These are phyloP conservation scores for Loxodonta africana DNA, from an alignment of 2,113 vertebrate species.

Conservation along the genomic window DNA sequence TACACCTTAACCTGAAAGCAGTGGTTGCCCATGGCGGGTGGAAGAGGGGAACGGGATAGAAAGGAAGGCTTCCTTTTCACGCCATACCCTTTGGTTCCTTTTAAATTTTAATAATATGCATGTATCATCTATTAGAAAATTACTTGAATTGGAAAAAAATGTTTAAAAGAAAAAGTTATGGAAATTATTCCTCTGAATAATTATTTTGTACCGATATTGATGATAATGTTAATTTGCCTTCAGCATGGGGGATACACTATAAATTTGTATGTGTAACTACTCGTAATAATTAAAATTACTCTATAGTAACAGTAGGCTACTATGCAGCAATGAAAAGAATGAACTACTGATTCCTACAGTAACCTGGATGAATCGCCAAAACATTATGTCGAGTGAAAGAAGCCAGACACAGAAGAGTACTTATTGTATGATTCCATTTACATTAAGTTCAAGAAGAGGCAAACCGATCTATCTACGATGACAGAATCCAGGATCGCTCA, in stretches of 20 bases:
- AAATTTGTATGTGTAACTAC: not conserved
- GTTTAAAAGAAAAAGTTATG: not conserved
- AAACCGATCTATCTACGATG: not conserved
- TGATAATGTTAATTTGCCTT: not conserved
- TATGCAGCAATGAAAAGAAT: not conserved
- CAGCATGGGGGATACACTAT: not conserved
- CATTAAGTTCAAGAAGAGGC: not conserved
- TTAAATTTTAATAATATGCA: not conserved
- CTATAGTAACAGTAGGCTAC: too few relatives aligned
- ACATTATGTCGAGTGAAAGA: not conserved
- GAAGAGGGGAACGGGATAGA: not conserved
- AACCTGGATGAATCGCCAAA: not conserved
- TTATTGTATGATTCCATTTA: too few relatives aligned
- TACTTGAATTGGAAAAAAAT: not conserved
- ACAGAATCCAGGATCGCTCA: not conserved
- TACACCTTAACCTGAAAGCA: rapidly evolving
- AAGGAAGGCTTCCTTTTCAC: not conserved
- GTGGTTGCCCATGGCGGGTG: rapidly evolving
- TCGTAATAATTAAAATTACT: not conserved
- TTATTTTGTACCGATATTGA: not conserved
- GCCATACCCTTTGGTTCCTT: not conserved
- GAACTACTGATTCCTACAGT: not conserved
- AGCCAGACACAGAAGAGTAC: not conserved
- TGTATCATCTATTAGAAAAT: not conserved
- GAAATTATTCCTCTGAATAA: not conserved